These are phyloP conservation scores for Orthosia gothica DNA, from an alignment of 2,888 invertebrate genomes.

Conservation along the genomic window DNA sequence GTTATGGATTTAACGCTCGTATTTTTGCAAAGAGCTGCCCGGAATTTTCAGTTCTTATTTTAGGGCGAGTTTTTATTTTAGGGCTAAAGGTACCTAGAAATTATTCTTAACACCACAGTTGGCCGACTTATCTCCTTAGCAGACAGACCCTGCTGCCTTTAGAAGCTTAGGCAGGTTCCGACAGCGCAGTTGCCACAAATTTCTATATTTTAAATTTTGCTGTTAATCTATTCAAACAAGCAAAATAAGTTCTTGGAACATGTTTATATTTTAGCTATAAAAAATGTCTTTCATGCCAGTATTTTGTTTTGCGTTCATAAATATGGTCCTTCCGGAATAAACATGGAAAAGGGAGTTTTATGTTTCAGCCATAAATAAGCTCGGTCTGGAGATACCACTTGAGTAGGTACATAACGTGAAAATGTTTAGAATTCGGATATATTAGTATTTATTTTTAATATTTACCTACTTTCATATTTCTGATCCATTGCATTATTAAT, in stretches of 20 bases:
- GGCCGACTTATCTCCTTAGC: no score
- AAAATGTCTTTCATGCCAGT: conserved; percentile 9
- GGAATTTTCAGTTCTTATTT: no score
- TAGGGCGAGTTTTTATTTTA: no score
- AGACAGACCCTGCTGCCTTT: not conserved
- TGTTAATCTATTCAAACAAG: not conserved
- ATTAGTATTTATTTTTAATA: not conserved
- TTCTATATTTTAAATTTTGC: not conserved
- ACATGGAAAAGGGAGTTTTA: conserved; percentile 40
- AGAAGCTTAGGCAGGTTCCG: not conserved
- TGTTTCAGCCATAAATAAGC: conserved; percentile 24
- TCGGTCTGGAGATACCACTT: conserved; percentile 5
- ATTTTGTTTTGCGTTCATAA: conserved; percentile 27
- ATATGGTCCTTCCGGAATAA: conserved; percentile 32
- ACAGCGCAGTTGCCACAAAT: no score
- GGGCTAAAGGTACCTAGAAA: no score
- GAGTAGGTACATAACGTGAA: conserved; percentile 15
- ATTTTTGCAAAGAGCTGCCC: no score
- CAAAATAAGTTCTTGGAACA: not conserved
- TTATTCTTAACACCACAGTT: not conserved
- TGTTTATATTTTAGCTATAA: not conserved
- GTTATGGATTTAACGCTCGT: no score
- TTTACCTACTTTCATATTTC: not conserved
- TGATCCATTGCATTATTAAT: no score
- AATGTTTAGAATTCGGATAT: not conserved